Evolutionary conservation across 2,797 vertebrate genomes (phyloP), one percentile per base, ranked within the genome.

Genomic region (Alca torda): DNA sequence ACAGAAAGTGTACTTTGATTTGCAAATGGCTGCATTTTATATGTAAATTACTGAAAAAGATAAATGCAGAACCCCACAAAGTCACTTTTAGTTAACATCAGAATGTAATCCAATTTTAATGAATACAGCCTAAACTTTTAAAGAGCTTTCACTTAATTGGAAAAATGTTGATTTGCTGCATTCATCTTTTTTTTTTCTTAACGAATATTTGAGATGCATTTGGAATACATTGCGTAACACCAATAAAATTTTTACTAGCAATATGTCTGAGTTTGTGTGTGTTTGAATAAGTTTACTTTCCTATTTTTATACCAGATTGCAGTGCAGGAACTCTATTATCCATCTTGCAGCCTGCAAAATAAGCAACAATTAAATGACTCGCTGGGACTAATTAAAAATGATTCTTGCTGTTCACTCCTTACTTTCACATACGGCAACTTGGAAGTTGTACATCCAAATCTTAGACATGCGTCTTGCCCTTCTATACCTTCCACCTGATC

Each of bases 311-410:
- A 90, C 72, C 75, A 87, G 48, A 80, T 53, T 82, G 64, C 60
- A 90, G 92, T 87, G 92, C 45, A 78, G 72, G 61, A 96, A 74
- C 76, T 74, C 86, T 93, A 70, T 95, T 95, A 92, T 84, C 74
- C 30, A 43, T 94, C 88, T 80, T 87, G 76, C 61, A 94, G 86
- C 70, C 81, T 96, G 81, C 78, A 91, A 96, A 95, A 93, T 91
- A 95, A 96, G 93, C 70, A 94, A 85, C 81, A 95, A 97, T 96
- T 94, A 78, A 90, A 77, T 26, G 76, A 87, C 92, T 96, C 63
- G 1, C 19, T 96, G 93, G 85, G 97, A 91, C 73, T 94, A 96
- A 93, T 97, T 97, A 97, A 95, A 96, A 92, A 73, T n/a, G 4
- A 70, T 76, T 87, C 60, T 90, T 93, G 80, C 39, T 93, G 33